A percentile compares a stretch with the other conserved stretches of the same genome.
These are phyloP conservation scores for Staurois parvus DNA, from an alignment of 2,797 vertebrate species.

Conservation along the genomic window DNA sequence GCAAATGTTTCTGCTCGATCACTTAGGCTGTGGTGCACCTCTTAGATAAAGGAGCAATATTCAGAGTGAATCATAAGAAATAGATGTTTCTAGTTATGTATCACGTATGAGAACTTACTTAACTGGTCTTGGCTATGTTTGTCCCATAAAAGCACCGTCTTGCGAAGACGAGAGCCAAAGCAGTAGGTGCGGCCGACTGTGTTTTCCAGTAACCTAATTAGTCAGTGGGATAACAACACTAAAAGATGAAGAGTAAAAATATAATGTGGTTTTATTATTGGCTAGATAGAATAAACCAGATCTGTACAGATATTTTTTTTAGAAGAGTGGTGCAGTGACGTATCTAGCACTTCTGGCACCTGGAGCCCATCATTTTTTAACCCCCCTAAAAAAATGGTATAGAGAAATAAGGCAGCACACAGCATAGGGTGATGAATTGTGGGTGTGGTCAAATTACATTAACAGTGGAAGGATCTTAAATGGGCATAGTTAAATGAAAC, in stretches of 20 bases:
- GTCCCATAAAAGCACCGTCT: conserved; percentile 2
- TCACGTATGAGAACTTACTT: conserved; percentile 5
- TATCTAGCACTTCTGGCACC: too few species aligned
- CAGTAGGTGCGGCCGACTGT: conserved; percentile 44
- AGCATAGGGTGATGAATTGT: too few species aligned
- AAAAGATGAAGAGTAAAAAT: conserved; percentile 12
- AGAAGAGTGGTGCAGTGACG: too few species aligned
- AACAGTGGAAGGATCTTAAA: too few species aligned
- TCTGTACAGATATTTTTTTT: background rate
- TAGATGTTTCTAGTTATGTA: conserved; percentile 39
- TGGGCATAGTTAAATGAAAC: too few species aligned
- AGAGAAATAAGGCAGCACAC: too few species aligned
- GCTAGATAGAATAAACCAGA: background rate
- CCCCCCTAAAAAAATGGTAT: too few species aligned
- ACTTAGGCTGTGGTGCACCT: conserved; percentile 30
- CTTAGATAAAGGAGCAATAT: conserved; percentile 42
- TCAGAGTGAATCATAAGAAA: conserved; percentile 41
- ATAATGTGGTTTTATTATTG: conserved; percentile 11
- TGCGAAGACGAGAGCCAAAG: conserved; percentile 33
- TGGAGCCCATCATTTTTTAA: too few species aligned
- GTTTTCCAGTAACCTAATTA: conserved; percentile 57
- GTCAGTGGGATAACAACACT: conserved; percentile 16
- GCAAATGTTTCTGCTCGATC: conserved; percentile 52
- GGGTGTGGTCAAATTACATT: too few species aligned
- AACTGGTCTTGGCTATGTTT: conserved; percentile 33